Conservation (phyloP, 2,113 vertebrate species). For the Phycodurus eques region DNA sequence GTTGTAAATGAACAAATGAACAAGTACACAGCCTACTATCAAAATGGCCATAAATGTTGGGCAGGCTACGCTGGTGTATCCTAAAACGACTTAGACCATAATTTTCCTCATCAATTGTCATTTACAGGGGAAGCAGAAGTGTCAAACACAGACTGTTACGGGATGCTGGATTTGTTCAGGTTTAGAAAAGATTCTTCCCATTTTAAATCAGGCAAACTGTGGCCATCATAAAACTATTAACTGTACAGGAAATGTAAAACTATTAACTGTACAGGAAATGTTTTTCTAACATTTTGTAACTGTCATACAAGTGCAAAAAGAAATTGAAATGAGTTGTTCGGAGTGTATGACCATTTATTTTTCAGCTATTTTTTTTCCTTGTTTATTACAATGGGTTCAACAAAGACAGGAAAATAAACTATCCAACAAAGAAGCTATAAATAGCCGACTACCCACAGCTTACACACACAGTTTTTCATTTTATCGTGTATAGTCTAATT, state of each 20-base stretch:
- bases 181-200: too few species aligned
- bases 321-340: too few species aligned
- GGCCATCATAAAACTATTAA: not conserved
- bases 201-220: too few species aligned
- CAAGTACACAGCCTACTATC: slow-evolving; percentile 15
- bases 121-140: not conserved
- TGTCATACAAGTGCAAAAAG: not conserved
- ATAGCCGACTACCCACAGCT: not conserved
- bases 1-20: slow-evolving; percentile 5
- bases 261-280: not conserved
- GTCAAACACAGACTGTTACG: not conserved
- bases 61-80: slow-evolving; percentile 3
- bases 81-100: not conserved
- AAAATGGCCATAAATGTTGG: not conserved
- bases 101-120: not conserved
- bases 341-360: not conserved
- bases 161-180: not conserved
- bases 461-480: not conserved
- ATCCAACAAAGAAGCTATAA: not conserved
- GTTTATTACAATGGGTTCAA: not conserved
- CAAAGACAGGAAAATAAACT: not conserved
- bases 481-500: not conserved
- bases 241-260: not conserved
- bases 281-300: not conserved
- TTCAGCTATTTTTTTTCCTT: not conserved